Evolutionary conservation across 2,888 invertebrate species (phyloP), one percentile per base, ranked within the genome.

Genomic region (Helicoverpa assulta): DNA sequence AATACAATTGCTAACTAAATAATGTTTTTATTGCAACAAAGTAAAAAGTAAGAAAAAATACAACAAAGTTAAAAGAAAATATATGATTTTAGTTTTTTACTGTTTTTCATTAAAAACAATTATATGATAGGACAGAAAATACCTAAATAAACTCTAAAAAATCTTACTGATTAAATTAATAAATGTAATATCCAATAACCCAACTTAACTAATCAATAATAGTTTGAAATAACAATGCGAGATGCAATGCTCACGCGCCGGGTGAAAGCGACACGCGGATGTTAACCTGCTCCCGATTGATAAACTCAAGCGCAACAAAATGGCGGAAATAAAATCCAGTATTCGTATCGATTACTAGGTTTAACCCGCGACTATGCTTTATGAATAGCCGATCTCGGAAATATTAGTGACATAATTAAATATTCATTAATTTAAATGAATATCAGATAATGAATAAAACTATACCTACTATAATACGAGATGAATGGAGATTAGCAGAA

Each of bases 251-350:
- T 76, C 68, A 68, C 26, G 67, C 72, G 70, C 70, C 43, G 61
- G 83, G 90, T 87, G 91, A 91, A 91, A 91, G 90, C 80, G 59
- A 29, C 66, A 82, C 73, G 83, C 90, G 90, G 92, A 91, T 89
- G 85, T 76, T 80, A 84, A 84, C 85, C 84, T 83, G 82, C 78
- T 84, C 85, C 84, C 86, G 88, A 87, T 87, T 84, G 84, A 90
- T 89, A 85, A 86, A 86, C 83, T 82, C 80, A 67, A 70, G 81
- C 83, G 85, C 82, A 81, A 78, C 81, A 76, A 78, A 72, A 81
- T 84, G 81, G 76, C 89, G 88, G 89, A 87, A 90, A 88, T 84
- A 64, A 60, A 76, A 70, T 70, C 73, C 76, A 73, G 64, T 70
- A 82, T 76, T 77, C 71, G 43, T 70, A 80, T 65, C n/a, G 55